phyloP scores from a whole-genome alignment of 2,888 invertebrate genomes.

The Bombylius discolor region DNA sequence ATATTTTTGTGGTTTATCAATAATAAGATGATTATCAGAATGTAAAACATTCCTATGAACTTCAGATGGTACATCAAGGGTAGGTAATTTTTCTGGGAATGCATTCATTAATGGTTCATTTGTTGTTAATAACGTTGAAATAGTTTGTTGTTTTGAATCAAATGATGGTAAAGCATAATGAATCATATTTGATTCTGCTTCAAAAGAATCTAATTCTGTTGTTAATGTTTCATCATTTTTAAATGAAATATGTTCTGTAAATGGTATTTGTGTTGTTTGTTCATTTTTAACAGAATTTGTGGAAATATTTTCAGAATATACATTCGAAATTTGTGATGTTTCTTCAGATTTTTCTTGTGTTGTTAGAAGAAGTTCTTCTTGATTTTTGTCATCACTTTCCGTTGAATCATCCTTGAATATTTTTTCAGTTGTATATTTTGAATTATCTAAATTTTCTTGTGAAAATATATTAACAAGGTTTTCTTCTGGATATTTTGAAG shows the following conservation, averaged over 20 bases:
- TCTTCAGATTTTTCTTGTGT: not conserved
- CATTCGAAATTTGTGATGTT: not conserved
- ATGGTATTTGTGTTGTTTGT: not conserved
- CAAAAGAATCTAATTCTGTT: not conserved
- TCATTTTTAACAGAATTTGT: not conserved
- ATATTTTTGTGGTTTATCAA: constrained; percentile 4
- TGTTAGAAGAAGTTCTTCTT: too few relatives aligned
- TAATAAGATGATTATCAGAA: constrained; percentile 8
- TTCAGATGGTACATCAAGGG: not conserved
- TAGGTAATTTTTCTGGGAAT: not conserved
- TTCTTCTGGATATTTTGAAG: not conserved
- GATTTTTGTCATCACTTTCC: not conserved
- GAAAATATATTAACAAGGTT: not conserved
- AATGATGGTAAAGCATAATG: not conserved
- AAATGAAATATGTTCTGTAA: not conserved
- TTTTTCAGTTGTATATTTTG: not conserved
- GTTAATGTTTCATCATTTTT: not conserved
- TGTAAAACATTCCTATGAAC: constrained; percentile 3
- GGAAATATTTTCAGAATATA: not conserved
- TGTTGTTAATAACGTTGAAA: not conserved
- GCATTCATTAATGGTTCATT: not conserved
- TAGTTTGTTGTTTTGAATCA: not conserved
- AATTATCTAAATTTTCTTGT: too few relatives aligned
- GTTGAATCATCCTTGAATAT: too few relatives aligned
- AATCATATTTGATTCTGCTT: constrained; percentile 11